Evolutionary conservation across 2,888 invertebrate species (phyloP), one percentile per base, ranked within the genome.

Genomic region (Thera obeliscata): DNA sequence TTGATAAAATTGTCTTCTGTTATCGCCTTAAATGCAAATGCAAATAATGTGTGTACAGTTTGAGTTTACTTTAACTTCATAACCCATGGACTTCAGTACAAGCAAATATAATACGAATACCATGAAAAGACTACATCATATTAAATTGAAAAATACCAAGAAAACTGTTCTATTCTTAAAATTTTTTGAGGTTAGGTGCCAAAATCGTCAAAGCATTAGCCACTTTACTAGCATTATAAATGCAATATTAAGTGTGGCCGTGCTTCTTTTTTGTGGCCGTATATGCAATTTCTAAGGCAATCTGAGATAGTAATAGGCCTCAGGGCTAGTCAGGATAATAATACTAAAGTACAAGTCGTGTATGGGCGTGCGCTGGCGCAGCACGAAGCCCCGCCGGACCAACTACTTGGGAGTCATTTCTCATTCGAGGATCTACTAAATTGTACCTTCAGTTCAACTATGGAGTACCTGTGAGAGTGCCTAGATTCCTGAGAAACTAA

Each of bases 271-370:
- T 66, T 66, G 36, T 56, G 46, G 33, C 48, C 38, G 12, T 62
- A 62, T 61, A 67, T 61, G 52, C 61, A 66, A 69, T 73, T 56
- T 69, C 63, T 66, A 69, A 65, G 57, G 69, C 57, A 69, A 66
- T 63, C 57, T 60, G 54, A 57, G 63, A 66, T 66, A 33, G 66
- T 69, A 69, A 69, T 69, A 56, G 48, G 65, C 69, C 63, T 11
- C 35, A 43, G 63, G 69, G 66, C 8, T 54, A 58, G 58, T 52
- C 22, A 4, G 68, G 52, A 66, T 69, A 69, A 69, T 69, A 49
- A 60, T 56, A 69, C 59, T 57, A 66, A 62, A 63, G 63, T 62
- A 69, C 54, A 36, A 56, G 69, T 69, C 62, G 69, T 66, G 69
- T 66, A 41, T 62, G 54, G 65, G 63, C 63, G 67, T 63, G 64